Base-by-base conservation (phyloP, 2,113 vertebrate genomes). In the Leucopternis melanops region DNA sequence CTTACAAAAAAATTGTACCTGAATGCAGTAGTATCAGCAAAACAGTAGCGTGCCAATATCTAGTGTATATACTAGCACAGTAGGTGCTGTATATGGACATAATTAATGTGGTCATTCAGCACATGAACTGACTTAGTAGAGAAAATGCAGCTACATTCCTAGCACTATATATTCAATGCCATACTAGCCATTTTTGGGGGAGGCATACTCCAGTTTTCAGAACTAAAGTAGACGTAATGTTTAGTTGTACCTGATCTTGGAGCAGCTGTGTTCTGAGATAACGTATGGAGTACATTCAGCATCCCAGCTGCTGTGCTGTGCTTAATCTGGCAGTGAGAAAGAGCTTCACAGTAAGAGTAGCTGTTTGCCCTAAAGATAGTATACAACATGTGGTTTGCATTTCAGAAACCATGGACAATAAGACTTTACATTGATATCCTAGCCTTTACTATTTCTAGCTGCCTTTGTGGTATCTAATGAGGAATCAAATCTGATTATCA, bases 161-260 rank as follows among this genome's bases (percentile, higher is more conserved):
- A 32, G 19, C 6, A 25, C 0, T 6, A 4, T 42, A 2, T 16
- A 20, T 67, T n/a, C 63, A 55, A 1, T 38, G 36, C 22, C 1
- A 1, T 27, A 13, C 25, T 81, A 18, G 10, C 20, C 11, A 2
- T 59, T 58, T 20, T 44, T 25, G 1, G 10, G 10, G 32, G 26
- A 7, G 7, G 26, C 12, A 20, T 1, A 1, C 18, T 45, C 8
- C 32, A 19, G 29, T 17, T 57, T 90, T 50, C 79, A 59, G 29
- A 79, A 29, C 23, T 67, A 19, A 50, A 42, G 47, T 9, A 49
- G 61, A 23, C 50, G 29, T 36, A 31, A 16, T 59, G 10, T 86
- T 84, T 71, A 66, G 19, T 55, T 63, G 20, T 63, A 59, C 38
- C 70, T 87, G 81, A 23, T 88, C 45, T 45, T n/a, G n/a, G 78